These are phyloP conservation scores for Ceratina calcarata DNA, from an alignment of 1,140 invertebrate species.

Conservation along the genomic window DNA sequence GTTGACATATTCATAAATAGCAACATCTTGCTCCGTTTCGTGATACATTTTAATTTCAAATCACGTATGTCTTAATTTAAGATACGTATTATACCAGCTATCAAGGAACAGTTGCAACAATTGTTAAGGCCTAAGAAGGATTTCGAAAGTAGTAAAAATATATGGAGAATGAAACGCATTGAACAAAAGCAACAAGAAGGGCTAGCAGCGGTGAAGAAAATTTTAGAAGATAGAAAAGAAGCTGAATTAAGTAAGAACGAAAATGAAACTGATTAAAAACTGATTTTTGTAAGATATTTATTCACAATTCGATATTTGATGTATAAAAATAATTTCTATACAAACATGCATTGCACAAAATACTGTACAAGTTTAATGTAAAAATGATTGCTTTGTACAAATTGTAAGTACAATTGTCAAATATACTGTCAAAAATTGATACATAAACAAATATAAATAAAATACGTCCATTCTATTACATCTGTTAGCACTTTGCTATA, in stretches of 20 bases:
- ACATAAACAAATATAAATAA: slow-evolving; percentile 4
- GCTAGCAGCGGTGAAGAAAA: slow-evolving; percentile 62
- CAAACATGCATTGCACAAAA: slow-evolving; percentile 30
- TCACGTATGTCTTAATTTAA: slow-evolving; percentile 67
- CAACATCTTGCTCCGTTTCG: neutral
- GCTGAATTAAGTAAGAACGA: neutral
- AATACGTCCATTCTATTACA: neutral
- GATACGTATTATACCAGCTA: slow-evolving; percentile 78
- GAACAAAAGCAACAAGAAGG: slow-evolving; percentile 66
- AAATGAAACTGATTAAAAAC: slow-evolving; percentile 29
- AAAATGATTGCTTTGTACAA: slow-evolving; percentile 15
- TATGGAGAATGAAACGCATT: slow-evolving; percentile 69
- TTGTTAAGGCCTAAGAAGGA: slow-evolving; percentile 33
- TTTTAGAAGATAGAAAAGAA: slow-evolving; percentile 62
- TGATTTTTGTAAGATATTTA: slow-evolving; percentile 18
- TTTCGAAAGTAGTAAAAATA: slow-evolving; percentile 48
- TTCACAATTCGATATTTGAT: slow-evolving; percentile 11
- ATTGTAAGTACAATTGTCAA: slow-evolving; percentile 15
- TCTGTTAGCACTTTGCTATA: neutral
- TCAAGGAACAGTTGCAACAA: slow-evolving; percentile 71
- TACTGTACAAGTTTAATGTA: slow-evolving; percentile 18
- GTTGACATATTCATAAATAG: neutral
- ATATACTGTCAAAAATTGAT: slow-evolving; percentile 8
- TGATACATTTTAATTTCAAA: neutral
- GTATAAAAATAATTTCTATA: slow-evolving; percentile 37